Percentiles rank a stretch among this genome's conserved stretches.
These are phyloP conservation scores for Rhinogobius similis DNA, from an alignment of 2,113 vertebrate genomes.

Conservation along the genomic window DNA sequence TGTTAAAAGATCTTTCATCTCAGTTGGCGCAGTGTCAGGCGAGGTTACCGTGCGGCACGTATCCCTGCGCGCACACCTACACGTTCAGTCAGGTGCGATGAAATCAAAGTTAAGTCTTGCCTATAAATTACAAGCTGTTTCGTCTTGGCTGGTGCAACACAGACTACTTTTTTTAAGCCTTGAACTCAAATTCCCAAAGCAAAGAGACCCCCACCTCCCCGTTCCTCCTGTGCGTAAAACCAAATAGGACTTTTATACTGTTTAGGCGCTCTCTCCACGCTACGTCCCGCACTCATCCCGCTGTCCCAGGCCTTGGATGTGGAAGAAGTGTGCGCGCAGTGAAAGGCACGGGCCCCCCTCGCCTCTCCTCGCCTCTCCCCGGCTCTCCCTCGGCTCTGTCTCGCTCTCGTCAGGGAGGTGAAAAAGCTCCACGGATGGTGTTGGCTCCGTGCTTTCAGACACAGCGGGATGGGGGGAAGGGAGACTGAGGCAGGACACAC, in stretches of 20 bases:
- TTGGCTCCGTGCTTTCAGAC: conserved; percentile 59
- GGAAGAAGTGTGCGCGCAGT: neutral
- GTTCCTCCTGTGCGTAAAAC: conserved; percentile 20
- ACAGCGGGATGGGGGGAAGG: conserved; percentile 63
- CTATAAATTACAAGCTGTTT: conserved; percentile 46
- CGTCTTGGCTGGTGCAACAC: conserved; percentile 33
- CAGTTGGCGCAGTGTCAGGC: conserved; percentile 1
- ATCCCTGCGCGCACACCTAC: conserved; percentile 8
- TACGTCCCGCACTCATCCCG: neutral
- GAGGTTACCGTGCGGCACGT: neutral
- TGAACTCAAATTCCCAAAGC: conserved; percentile 45
- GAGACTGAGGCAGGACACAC: conserved; percentile 42
- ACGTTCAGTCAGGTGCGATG: conserved; percentile 29
- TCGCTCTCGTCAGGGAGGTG: conserved; percentile 51
- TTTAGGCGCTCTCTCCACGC: conserved; percentile 8
- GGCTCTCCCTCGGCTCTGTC: conserved; percentile 3
- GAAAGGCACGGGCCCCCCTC: conserved; percentile 25
- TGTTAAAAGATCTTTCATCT: neutral
- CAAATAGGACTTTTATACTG: conserved; percentile 2
- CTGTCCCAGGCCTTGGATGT: conserved; percentile 21
- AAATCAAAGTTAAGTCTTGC: conserved; percentile 51
- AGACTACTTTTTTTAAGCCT: conserved; percentile 37
- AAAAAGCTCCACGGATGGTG: conserved; percentile 60
- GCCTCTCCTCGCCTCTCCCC: neutral
- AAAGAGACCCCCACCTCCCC: conserved; percentile 27